phyloP scores from a whole-genome alignment of 2,888 invertebrate species.

The Hanleya hanleyi region DNA sequence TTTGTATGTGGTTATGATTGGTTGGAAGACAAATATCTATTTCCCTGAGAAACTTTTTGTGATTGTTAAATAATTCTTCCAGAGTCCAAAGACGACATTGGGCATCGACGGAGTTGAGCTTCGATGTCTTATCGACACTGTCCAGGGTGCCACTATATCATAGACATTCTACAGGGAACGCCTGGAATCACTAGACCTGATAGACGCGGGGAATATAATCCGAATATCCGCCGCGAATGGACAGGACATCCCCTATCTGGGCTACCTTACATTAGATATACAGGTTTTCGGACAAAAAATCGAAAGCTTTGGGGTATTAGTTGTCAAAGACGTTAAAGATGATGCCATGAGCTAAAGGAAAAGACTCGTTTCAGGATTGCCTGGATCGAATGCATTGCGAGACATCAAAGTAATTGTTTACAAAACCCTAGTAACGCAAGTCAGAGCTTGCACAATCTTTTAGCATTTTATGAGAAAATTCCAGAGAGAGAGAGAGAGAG shows the following conservation, averaged over 20 bases:
- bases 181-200: neutral
- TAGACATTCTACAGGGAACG: conserved; percentile 3
- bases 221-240: conserved; percentile 16
- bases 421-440: neutral
- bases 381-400: conserved; percentile 14
- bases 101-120: conserved; percentile 2
- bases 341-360: neutral
- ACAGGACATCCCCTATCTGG: conserved; percentile 13
- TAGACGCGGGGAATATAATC: neutral
- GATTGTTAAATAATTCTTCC: no score
- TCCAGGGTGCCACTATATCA: conserved; percentile 15
- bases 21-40: no score
- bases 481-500: neutral
- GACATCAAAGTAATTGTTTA: conserved; percentile 4
- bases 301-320: conserved; percentile 2
- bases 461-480: neutral
- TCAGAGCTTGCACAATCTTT: neutral
- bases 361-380: neutral
- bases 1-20: no score
- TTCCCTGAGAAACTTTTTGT: no score
- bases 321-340: neutral
- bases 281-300: conserved; percentile 5
- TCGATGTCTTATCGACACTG: conserved; percentile 12
- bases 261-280: conserved; percentile 15
- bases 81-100: conserved; percentile 1